Evolutionary conservation across 1,140 invertebrate species (phyloP).

Genomic region (Sarcophaga bullata): DNA sequence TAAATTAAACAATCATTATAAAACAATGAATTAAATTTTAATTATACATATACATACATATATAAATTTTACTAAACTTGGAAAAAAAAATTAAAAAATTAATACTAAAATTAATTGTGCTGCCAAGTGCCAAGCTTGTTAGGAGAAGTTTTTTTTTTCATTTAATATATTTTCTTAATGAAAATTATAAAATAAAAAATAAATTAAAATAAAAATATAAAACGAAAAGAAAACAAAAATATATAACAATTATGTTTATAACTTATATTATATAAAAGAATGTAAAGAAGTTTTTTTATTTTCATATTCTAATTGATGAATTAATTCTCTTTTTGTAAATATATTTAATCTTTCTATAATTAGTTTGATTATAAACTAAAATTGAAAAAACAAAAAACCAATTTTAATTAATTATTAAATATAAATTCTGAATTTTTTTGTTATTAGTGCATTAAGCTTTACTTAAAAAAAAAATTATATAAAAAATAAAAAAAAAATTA

Average conservation of each 20-base stretch:
- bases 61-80: too few relatives aligned
- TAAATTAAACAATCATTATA: too few relatives aligned
- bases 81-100: too few relatives aligned
- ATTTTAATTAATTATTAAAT: slow-evolving; percentile 10
- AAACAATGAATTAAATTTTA: too few relatives aligned
- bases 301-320: slow-evolving; percentile 4
- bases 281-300: slow-evolving; percentile 25
- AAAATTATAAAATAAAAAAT: background rate
- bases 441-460: slow-evolving; percentile 34
- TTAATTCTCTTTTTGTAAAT: slow-evolving; percentile 33
- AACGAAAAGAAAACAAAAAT: background rate
- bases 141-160: background rate
- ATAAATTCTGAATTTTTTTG: slow-evolving; percentile 32
- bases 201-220: background rate
- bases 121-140: slow-evolving; percentile 27
- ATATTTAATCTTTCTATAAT: slow-evolving; percentile 30
- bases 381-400: slow-evolving; percentile 14
- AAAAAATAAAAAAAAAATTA: slow-evolving; percentile 31
- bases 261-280: slow-evolving; percentile 21
- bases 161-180: background rate
- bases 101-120: slow-evolving; percentile 13
- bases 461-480: slow-evolving; percentile 22
- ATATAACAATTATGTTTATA: background rate
- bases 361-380: background rate
- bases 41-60: too few relatives aligned